Evolutionary conservation across 2,888 invertebrate genomes (phyloP).

Genomic region (Odontomyia ornata): DNA sequence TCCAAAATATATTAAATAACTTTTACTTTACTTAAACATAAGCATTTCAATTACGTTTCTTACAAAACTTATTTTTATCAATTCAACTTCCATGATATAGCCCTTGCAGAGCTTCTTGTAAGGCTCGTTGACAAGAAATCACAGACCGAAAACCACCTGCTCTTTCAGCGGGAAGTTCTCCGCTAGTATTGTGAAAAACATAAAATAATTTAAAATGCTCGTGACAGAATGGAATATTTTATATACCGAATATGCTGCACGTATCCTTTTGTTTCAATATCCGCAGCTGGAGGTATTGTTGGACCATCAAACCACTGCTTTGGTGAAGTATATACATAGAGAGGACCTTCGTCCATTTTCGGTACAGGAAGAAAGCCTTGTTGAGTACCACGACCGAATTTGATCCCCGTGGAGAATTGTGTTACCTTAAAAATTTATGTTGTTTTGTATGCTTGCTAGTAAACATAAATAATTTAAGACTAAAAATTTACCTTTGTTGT

Average conservation of each 20-base stretch:
- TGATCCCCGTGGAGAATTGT: slow-evolving; percentile 88
- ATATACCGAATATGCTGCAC: slow-evolving; percentile 73
- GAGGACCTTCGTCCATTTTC: slow-evolving; percentile 78
- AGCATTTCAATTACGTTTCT: too few species aligned
- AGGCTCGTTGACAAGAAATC: slow-evolving; percentile 83
- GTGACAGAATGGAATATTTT: too few species aligned
- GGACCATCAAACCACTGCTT: slow-evolving; percentile 77
- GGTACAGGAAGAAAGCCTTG: slow-evolving; percentile 75
- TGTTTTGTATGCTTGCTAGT: too few species aligned
- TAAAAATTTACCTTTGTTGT: slow-evolving; percentile 58
- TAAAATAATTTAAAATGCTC: not conserved
- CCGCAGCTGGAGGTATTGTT: slow-evolving; percentile 70
- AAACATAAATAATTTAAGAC: slow-evolving; percentile 10
- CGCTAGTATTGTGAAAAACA: slow-evolving; percentile 60
- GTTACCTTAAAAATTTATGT: slow-evolving; percentile 63
- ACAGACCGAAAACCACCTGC: slow-evolving; percentile 89
- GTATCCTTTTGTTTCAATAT: slow-evolving; percentile 75
- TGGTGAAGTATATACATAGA: slow-evolving; percentile 74
- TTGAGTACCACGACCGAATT: slow-evolving; percentile 74
- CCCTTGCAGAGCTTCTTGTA: slow-evolving; percentile 88
- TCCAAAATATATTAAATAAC: not conserved
- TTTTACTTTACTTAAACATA: slow-evolving; percentile 14
- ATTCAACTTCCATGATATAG: slow-evolving; percentile 62
- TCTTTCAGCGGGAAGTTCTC: slow-evolving; percentile 77
- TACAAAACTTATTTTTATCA: too few species aligned